These are phyloP conservation scores for Dryas iulia DNA, from an alignment of 1,140 invertebrate genomes.

Conservation along the genomic window DNA sequence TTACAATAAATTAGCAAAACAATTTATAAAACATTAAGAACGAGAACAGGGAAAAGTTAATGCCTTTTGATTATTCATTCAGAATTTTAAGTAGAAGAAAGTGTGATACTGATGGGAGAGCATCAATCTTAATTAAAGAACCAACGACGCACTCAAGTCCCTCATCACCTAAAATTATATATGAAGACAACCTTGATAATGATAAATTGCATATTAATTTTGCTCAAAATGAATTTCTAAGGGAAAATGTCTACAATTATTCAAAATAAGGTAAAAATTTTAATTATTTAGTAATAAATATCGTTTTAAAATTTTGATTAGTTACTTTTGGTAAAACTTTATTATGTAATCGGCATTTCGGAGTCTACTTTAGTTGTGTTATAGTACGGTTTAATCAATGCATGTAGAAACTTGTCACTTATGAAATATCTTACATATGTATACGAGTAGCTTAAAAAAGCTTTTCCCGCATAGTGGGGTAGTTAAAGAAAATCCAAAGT, in stretches of 20 bases:
- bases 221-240: not conserved
- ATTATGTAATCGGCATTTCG: no score
- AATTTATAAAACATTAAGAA: constrained; percentile 1
- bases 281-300: not conserved
- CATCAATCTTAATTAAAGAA: constrained; percentile 30
- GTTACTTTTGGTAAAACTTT: no score
- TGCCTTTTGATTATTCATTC: constrained; percentile 19
- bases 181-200: constrained; percentile 14
- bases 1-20: not conserved
- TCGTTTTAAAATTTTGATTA: not conserved
- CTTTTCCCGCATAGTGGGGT: no score
- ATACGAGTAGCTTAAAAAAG: no score
- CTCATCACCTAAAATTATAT: constrained; percentile 11
- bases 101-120: constrained; percentile 1
- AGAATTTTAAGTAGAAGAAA: constrained; percentile 29
- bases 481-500: no score
- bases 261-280: not conserved
- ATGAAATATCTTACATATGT: no score
- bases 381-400: no score
- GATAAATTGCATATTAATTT: constrained; percentile 18
- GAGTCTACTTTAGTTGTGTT: no score
- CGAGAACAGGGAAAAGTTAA: not conserved
- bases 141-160: constrained; percentile 12
- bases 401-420: no score
- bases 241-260: not conserved